These are phyloP conservation scores for Oriolus oriolus DNA, from an alignment of 2,113 vertebrate species.

Conservation along the genomic window DNA sequence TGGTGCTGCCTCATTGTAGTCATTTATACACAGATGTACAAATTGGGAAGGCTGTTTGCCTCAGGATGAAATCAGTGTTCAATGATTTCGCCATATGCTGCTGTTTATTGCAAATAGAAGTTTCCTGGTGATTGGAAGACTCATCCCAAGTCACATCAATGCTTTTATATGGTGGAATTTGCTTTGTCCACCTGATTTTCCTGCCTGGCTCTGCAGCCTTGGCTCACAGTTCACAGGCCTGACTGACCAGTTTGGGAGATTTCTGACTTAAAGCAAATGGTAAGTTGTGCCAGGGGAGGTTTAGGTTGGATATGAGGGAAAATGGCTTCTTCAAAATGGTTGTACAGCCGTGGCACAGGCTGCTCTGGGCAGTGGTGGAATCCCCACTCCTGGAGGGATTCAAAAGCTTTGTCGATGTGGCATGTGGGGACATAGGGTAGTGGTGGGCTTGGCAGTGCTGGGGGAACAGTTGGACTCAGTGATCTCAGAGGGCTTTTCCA, in stretches of 20 bases:
- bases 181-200: not conserved
- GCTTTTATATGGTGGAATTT: not conserved
- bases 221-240: not conserved
- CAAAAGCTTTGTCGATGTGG: not conserved
- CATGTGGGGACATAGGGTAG: not conserved
- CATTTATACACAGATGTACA: constrained; percentile 38
- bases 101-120: not conserved
- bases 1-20: not conserved
- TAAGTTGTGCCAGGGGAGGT: not conserved
- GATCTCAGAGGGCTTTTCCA: not conserved
- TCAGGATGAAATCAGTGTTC: not conserved
- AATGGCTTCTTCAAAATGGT: not conserved
- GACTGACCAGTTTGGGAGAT: not conserved
- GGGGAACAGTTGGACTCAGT: not conserved
- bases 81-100: not conserved
- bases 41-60: constrained; percentile 11
- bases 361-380: not conserved
- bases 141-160: not conserved
- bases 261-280: not conserved
- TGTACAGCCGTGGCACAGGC: not conserved
- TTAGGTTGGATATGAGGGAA: not conserved
- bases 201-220: not conserved
- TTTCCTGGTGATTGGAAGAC: not conserved
- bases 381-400: not conserved
- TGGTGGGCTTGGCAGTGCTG: not conserved